Conservation (phyloP, 2,113 vertebrate species). For the Sinocyclocheilus grahami region DNA sequence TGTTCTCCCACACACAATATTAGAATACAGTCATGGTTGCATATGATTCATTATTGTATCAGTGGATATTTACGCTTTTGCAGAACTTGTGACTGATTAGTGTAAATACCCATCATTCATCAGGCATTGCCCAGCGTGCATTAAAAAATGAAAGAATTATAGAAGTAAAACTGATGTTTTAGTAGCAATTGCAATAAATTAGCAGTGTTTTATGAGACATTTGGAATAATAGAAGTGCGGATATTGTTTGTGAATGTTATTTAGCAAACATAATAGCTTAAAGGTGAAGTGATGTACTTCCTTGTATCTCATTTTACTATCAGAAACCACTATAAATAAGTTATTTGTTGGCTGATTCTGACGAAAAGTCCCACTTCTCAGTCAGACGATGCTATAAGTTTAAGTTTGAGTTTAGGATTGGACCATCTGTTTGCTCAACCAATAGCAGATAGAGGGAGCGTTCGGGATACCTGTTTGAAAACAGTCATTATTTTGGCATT, state of each 20-base stretch:
- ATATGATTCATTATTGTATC: slow-evolving; percentile 9
- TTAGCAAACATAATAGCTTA: neutral
- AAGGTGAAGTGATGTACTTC: neutral
- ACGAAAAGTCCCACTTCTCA: neutral
- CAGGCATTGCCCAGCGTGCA: neutral
- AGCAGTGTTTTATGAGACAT: neutral
- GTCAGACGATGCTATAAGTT: neutral
- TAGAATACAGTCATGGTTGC: neutral
- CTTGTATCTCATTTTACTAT: neutral
- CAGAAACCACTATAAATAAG: neutral
- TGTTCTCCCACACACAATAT: no score
- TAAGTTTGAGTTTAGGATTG: neutral
- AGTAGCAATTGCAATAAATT: no score
- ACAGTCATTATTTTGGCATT: neutral
- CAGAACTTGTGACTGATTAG: slow-evolving; percentile 33
- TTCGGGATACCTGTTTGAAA: neutral
- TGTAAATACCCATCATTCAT: neutral
- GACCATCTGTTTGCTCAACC: neutral
- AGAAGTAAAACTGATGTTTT: neutral
- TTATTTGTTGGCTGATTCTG: neutral
- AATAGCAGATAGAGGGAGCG: neutral
- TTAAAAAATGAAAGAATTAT: neutral
- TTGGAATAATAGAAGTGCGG: neutral
- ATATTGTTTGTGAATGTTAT: neutral
- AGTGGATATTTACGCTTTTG: slow-evolving; percentile 17